Base-by-base conservation (phyloP, 2,797 vertebrate genomes). In the Bradypus variegatus region DNA sequence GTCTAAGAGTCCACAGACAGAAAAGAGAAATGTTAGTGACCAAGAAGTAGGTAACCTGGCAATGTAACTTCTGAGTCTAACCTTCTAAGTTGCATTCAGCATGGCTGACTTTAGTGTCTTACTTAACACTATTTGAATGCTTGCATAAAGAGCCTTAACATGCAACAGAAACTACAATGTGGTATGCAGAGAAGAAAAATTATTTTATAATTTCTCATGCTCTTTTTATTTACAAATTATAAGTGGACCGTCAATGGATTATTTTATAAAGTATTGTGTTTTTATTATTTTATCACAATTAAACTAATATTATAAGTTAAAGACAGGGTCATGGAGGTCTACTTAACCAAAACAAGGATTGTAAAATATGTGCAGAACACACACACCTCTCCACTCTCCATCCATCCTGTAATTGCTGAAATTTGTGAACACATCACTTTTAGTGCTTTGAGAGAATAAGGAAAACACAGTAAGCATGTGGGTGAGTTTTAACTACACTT, bases 241-340 rank as follows among this genome's bases (percentile, higher is more conserved):
- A 91, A 86, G 73, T 65, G 19, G 93, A n/a, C 18, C 36, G 55
- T 85, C 25, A 53, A 45, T 23, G 25, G 45, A 64, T 73, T 90
- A n/a, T 88, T 81, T n/a, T 79, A 45, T 85, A 36, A 91, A 93
- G 13, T 64, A 81, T 36, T 29, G n/a, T 53, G 29, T 64, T 45
- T 91, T 69, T 79, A 64, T 81, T 78, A 82, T 36, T 90, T 69
- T 23, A 89, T 38, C 80, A 88, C n/a, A 91, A 73, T 78, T 88
- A 73, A 88, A 76, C 55, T 85, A 60, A 70, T 41, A 67, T 60
- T 80, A 62, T 29, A 65, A 91, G 58, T 85, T 53, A 81, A 90
- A 94, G 65, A 48, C 5, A 64, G n/a, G 27, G 36, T 62, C 58
- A 60, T 1, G 8, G 58, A 58, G 58, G 82, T 75, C 79, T 45